These are phyloP conservation scores for Dreissena rostriformis DNA, from an alignment of 1,140 invertebrate genomes.

Conservation along the genomic window DNA sequence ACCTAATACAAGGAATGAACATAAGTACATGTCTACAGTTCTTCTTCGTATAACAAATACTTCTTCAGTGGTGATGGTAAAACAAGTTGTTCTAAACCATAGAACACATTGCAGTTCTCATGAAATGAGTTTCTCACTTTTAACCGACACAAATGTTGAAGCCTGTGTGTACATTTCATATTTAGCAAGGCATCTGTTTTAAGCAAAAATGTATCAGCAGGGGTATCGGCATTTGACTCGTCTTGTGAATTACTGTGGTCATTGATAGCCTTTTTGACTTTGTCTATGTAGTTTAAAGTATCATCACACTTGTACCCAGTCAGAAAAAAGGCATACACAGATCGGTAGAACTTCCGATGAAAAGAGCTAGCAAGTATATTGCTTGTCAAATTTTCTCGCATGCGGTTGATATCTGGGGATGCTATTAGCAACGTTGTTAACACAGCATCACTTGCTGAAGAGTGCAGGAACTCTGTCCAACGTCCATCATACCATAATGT, in stretches of 20 bases:
- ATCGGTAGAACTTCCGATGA: neutral
- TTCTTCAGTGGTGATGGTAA: neutral
- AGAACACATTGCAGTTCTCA: constrained; percentile 2
- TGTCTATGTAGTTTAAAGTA: neutral
- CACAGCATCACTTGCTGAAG: neutral
- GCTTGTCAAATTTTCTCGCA: constrained; percentile 1
- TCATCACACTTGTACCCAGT: neutral
- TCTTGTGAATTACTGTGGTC: neutral
- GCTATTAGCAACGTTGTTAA: neutral
- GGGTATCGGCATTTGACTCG: neutral
- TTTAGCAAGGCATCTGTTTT: neutral
- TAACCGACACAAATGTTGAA: neutral
- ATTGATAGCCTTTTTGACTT: constrained; percentile 4
- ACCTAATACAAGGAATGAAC: too few relatives aligned
- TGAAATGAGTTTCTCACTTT: neutral
- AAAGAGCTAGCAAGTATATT: neutral
- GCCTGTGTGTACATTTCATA: neutral
- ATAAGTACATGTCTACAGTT: neutral
- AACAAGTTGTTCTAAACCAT: neutral
- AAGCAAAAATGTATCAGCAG: neutral
- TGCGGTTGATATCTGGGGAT: constrained; percentile 1
- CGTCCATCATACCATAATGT: constrained; percentile 4
- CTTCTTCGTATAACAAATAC: neutral
- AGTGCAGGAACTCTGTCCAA: neutral
- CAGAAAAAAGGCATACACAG: neutral